Base-by-base conservation (phyloP, 2,797 vertebrate genomes). In the Ceryle rudis region DNA sequence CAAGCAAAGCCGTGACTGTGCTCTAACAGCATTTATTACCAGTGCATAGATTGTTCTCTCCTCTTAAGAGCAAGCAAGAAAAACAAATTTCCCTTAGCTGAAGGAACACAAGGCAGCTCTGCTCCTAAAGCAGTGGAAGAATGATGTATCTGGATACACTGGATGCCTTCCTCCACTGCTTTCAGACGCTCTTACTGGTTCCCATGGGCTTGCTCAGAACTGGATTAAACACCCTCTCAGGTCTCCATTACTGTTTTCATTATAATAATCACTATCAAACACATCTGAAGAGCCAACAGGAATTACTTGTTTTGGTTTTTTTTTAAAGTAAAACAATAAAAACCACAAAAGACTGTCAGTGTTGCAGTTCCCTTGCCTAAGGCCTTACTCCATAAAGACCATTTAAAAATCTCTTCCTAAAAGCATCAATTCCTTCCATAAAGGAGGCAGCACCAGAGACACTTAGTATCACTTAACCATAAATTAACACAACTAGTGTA, bases 1-100 rank as follows among this genome's bases (percentile, higher is more conserved):
- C 37, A 75, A 91, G 65, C 57, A 96, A 94, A 95, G 79, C 57
- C 7, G 4, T 31, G 65, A 83, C 41, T 96, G 82, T 88, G 51
- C 58, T 86, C 81, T 72, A 83, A 66, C 65, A 94, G 82, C 82
- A 46, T 83, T 93, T 86, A 55, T 58, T 71, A 89, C 65, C 62
- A 93, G 61, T 81, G 81, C 79, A 94, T 23, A 80, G 81, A 75
- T 42, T 26, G 46, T 70, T 55, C n/a, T 69, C 47, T 51, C 29
- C 33, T 78, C 61, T 44, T 28, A 77, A 77, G 11, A 79, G 37
- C 57, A 80, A 77, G n/a, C 42, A 83, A 86, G 46, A 69, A 64
- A 44, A 66, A 25, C 28, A 72, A 44, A 75, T 72, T 61, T 75
- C 80, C 33, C 14, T 65, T 58, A 81, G 57, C 10, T 42, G 69